Percentiles rank a stretch among this genome's conserved stretches.
Evolutionary conservation across 2,888 invertebrate species (phyloP).

Genomic region (Uropetala carovei): DNA sequence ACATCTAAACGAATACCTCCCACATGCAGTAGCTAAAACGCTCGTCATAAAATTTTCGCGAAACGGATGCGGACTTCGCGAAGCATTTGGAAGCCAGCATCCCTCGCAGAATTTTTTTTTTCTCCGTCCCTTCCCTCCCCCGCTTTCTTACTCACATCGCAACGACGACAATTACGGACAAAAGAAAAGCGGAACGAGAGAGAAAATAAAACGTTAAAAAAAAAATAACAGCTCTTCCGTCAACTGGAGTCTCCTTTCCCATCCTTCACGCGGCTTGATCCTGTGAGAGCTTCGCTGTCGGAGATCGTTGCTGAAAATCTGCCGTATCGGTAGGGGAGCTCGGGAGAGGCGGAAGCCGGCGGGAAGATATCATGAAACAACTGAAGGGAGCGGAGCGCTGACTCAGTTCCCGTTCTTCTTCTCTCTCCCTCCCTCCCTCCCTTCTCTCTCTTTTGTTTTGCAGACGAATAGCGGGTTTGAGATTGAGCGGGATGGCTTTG

Average conservation of each 20-base stretch:
- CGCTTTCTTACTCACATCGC: too few species aligned
- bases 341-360: background rate
- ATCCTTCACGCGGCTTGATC: background rate
- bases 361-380: conserved; percentile 32
- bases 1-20: too few species aligned
- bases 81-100: too few species aligned
- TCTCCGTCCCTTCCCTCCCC: too few species aligned
- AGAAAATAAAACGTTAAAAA: background rate
- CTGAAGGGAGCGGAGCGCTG: conserved; percentile 29
- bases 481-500: conserved; percentile 30
- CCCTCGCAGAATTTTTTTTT: too few species aligned
- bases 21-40: too few species aligned
- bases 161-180: background rate
- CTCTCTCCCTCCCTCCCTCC: background rate
- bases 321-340: background rate
- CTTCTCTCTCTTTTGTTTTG: background rate
- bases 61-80: too few species aligned
- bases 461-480: background rate
- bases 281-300: conserved; percentile 13
- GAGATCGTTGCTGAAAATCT: conserved; percentile 13
- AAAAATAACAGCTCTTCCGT: background rate
- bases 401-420: conserved; percentile 1
- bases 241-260: background rate
- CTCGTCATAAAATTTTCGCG: too few species aligned
- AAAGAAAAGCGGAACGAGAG: background rate